These are phyloP conservation scores for human (Homo sapiens) DNA, from an alignment of 2,113 vertebrate species.

Conservation along the genomic window GRCh38 chr13:80966501-80967000, in stretches of 20 bases:
- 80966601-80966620: slow-evolving; percentile 73
- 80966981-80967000: not conserved
- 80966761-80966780: slow-evolving; percentile 34
- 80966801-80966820: not conserved
- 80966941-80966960: not conserved
- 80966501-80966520: not conserved
- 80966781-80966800: not conserved
- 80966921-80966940: not conserved
- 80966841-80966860: not conserved
- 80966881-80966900: not conserved
- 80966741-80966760: slow-evolving; percentile 73
- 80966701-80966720: slow-evolving; percentile 75
- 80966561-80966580: slow-evolving; percentile 49
- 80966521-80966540: slow-evolving; percentile 47
- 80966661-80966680: slow-evolving; percentile 66
- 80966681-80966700: slow-evolving; percentile 69
- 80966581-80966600: not conserved
- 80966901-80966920: not conserved
- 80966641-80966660: slow-evolving; percentile 69
- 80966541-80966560: slow-evolving; percentile 68
- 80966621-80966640: slow-evolving; percentile 75
- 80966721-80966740: slow-evolving; percentile 77
- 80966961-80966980: not conserved
- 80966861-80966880: not conserved
- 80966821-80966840: not conserved